Evolutionary conservation across 2,797 vertebrate species (phyloP).

Genomic region (Chloroceryle amazona): DNA sequence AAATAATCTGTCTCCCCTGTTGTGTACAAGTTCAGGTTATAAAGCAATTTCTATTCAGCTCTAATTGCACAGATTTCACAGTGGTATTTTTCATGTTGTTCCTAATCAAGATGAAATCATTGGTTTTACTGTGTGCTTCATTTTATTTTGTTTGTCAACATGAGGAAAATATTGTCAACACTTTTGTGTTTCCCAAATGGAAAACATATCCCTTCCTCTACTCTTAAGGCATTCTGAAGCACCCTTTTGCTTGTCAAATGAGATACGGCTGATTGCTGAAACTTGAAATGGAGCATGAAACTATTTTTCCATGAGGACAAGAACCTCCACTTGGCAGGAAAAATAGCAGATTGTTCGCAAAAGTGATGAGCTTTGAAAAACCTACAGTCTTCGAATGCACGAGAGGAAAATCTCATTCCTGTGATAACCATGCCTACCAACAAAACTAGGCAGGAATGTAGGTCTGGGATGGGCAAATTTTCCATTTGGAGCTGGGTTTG

Average conservation of each 20-base stretch:
- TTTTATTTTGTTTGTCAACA: not conserved
- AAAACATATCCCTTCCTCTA: not conserved
- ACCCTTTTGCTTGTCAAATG: not conserved
- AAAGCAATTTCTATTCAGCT: constrained; percentile 34
- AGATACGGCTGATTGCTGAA: not conserved
- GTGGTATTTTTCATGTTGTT: not conserved
- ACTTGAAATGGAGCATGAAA: constrained; percentile 23
- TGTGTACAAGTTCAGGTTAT: not conserved
- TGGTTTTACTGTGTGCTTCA: not conserved
- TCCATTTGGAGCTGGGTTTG: not conserved
- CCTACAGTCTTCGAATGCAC: not conserved
- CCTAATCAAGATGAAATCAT: not conserved
- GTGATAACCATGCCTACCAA: constrained; percentile 23
- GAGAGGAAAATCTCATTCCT: not conserved
- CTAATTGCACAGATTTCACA: not conserved
- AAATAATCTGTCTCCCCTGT: not conserved
- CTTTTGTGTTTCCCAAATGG: not conserved
- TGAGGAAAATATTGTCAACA: not conserved
- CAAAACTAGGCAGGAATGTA: not conserved
- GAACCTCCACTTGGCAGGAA: constrained; percentile 1
- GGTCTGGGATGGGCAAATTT: not conserved
- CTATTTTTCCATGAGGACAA: not conserved
- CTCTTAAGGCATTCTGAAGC: not conserved
- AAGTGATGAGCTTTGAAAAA: constrained; percentile 15
- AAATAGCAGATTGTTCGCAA: not conserved